These are phyloP conservation scores for Mantis religiosa DNA, from an alignment of 2,888 invertebrate species.

Conservation along the genomic window DNA sequence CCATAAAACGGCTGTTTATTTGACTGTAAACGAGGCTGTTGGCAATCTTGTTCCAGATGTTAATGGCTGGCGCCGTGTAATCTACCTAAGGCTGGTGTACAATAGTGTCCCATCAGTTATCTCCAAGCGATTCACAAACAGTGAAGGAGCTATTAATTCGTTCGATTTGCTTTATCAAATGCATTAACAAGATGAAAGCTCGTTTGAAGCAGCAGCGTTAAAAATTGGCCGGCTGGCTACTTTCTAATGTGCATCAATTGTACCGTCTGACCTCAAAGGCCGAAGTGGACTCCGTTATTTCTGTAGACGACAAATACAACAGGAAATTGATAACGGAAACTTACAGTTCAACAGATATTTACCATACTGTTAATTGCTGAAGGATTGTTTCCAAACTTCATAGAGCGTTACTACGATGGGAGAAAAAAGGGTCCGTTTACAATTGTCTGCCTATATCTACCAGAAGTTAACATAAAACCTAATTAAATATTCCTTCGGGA, in stretches of 20 bases:
- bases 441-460: too few relatives aligned
- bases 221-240: not conserved
- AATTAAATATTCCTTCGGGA: too few relatives aligned
- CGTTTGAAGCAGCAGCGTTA: not conserved
- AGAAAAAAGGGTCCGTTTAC: too few relatives aligned
- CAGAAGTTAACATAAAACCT: too few relatives aligned
- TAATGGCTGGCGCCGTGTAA: not conserved
- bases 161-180: not conserved
- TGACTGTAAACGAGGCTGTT: not conserved
- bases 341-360: too few relatives aligned
- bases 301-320: too few relatives aligned
- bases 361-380: too few relatives aligned
- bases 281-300: too few relatives aligned
- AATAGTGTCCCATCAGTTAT: not conserved
- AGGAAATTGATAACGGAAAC: too few relatives aligned
- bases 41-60: not conserved
- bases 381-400: too few relatives aligned
- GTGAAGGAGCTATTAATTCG: not conserved
- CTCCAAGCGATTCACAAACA: not conserved
- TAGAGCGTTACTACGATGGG: too few relatives aligned
- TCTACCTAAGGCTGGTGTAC: not conserved
- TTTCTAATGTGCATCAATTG: not conserved
- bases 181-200: not conserved
- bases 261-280: not conserved
- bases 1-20: not conserved